Conservation (phyloP, 2,888 invertebrate species). For the Campopleginae sp. region DNA sequence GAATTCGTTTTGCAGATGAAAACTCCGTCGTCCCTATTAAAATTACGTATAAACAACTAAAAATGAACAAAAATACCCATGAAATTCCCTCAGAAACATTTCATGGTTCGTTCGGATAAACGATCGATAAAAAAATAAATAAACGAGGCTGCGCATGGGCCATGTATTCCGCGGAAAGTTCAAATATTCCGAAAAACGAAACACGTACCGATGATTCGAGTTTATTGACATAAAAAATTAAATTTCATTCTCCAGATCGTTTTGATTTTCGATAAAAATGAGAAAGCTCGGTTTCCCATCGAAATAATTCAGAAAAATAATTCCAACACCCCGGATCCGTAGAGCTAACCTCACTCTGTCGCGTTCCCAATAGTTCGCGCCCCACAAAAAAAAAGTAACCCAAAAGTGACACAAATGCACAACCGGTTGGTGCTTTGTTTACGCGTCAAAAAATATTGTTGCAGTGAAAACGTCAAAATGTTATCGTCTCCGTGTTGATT, state of each 20-base stretch:
- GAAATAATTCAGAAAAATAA: background rate
- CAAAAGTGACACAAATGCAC: slow-evolving; percentile 1
- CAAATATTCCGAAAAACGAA: background rate
- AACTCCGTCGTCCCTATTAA: background rate
- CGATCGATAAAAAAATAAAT: background rate
- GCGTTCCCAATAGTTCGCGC: background rate
- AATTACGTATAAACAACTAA: background rate
- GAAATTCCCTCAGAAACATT: background rate
- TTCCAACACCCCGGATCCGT: background rate
- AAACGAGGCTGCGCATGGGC: background rate
- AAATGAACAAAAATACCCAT: background rate
- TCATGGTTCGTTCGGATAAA: background rate
- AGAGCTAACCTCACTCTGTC: slow-evolving; percentile 28
- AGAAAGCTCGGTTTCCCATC: background rate
- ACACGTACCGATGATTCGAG: background rate
- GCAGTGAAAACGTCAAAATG: background rate
- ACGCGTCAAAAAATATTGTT: slow-evolving; percentile 7
- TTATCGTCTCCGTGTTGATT: background rate
- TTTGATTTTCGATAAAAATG: background rate
- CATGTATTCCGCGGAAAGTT: background rate
- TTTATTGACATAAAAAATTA: background rate
- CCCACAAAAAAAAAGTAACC: background rate
- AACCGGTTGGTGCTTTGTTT: slow-evolving; percentile 30
- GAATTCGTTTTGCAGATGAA: background rate
- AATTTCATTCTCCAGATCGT: background rate